Base-by-base conservation (phyloP, 2,113 vertebrate genomes). In the Bufo bufo region DNA sequence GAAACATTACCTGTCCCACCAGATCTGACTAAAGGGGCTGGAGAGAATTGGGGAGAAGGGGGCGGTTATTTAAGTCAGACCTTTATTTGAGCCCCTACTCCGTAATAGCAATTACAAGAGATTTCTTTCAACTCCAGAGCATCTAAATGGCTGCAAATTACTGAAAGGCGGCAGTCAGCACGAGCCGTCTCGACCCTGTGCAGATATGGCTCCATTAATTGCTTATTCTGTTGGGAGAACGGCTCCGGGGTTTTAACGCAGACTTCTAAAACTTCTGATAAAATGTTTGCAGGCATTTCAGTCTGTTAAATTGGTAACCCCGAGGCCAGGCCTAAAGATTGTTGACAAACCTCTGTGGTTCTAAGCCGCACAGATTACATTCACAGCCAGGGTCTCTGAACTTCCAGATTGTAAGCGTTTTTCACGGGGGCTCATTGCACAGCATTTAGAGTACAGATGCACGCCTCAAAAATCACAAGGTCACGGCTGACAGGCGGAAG, bases 81-180 rank as follows among this genome's bases (percentile, higher is more conserved):
- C 83, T 88, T 75, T 71, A 88, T 83, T 74, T 47, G 50, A 88
- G 71, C 72, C 20, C 43, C 80, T 54, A 65, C 80, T 77, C 84
- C 58, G 77, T 63, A 77, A 88, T 77, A 54, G 71, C 77, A 56
- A 88, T 88, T 84, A 77, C 10, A 52, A 61, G 23, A 49, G 63
- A 82, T 87, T 84, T 65, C 69, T 88, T 82, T 88, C 56, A 84
- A 77, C 81, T 84, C 49, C 47, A 8, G 9, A 83, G 58, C 71
- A 65, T 83, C 80, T 88, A 83, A 83, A 88, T 88, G 72, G 74
- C 87, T 77, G 69, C 23, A 83, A 88, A 88, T 88, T 77, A 88
- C 80, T 61, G 72, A 58, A 77, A 77, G 81, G 87, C 84, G 69
- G n/a, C 81, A 66, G 72, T 88, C 87, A 88, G 80, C 87, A 88